Conservation (phyloP, 2,888 invertebrate species). For the Marronus borbonicus region DNA sequence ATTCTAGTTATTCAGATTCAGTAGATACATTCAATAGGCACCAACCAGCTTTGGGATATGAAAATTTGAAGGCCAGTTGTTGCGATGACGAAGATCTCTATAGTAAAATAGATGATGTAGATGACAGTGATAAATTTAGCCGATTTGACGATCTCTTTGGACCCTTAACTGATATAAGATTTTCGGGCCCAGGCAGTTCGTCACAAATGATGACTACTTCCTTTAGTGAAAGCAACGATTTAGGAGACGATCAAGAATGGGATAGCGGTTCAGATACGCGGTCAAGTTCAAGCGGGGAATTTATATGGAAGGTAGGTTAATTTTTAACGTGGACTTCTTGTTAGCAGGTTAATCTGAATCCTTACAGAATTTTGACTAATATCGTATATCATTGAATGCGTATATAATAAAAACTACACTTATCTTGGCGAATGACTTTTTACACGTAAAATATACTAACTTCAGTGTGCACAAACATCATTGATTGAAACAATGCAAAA, state of each 20-base stretch:
- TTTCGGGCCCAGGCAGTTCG: slow-evolving; percentile 67
- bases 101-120: slow-evolving; percentile 48
- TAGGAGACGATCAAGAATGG: slow-evolving; percentile 77
- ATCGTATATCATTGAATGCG: too few species aligned
- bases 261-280: slow-evolving; percentile 81
- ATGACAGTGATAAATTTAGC: slow-evolving; percentile 51
- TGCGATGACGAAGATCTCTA: slow-evolving; percentile 51
- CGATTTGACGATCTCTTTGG: slow-evolving; percentile 62
- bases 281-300: slow-evolving; percentile 84
- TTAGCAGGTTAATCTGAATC: too few species aligned
- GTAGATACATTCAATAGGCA: slow-evolving; percentile 52
- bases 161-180: slow-evolving; percentile 68
- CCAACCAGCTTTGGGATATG: slow-evolving; percentile 37
- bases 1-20: slow-evolving; percentile 29
- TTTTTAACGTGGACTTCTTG: too few species aligned
- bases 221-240: slow-evolving; percentile 72
- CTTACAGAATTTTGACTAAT: too few species aligned
- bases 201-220: slow-evolving; percentile 70
- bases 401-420: too few species aligned
- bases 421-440: too few species aligned
- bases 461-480: too few species aligned
- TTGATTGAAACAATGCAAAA: too few species aligned
- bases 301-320: slow-evolving; percentile 81
- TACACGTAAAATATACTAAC: too few species aligned
- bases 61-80: slow-evolving; percentile 18